These are phyloP conservation scores for Rhingia campestris DNA, from an alignment of 2,888 invertebrate genomes.

Conservation along the genomic window DNA sequence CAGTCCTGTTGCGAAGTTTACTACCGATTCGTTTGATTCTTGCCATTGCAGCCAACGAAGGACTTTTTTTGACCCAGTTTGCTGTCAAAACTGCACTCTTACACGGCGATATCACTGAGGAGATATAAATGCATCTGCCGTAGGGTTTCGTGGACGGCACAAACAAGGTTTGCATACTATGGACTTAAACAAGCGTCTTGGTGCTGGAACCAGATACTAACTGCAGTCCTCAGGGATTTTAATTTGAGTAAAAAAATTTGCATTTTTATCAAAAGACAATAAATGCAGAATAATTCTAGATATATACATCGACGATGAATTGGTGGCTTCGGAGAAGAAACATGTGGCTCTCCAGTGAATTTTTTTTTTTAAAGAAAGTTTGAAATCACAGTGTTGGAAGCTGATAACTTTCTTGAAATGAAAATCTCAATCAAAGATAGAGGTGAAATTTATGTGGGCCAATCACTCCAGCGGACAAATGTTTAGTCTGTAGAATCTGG, in stretches of 20 bases:
- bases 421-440: too few species aligned
- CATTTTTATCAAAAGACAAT: slow-evolving; percentile 74
- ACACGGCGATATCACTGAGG: too few species aligned
- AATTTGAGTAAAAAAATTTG: slow-evolving; percentile 76
- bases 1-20: slow-evolving; percentile 76
- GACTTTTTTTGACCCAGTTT: slow-evolving; percentile 45
- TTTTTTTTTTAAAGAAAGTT: slow-evolving; percentile 31
- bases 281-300: slow-evolving; percentile 67
- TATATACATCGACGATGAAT: slow-evolving; percentile 77
- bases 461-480: too few species aligned
- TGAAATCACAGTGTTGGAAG: slow-evolving; percentile 26
- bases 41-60: slow-evolving; percentile 60
- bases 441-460: slow-evolving; percentile 62
- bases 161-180: slow-evolving; percentile 68
- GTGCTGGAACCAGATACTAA: slow-evolving; percentile 75
- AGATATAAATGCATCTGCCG: too few species aligned
- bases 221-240: slow-evolving; percentile 71
- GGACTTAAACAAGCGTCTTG: slow-evolving; percentile 76
- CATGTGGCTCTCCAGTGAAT: too few species aligned
- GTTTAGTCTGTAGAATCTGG: not conserved
- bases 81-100: slow-evolving; percentile 71
- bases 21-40: slow-evolving; percentile 74
- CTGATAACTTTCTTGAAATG: slow-evolving; percentile 24
- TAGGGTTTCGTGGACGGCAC: too few species aligned
- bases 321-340: slow-evolving; percentile 67